Base-by-base conservation (phyloP, 2,113 vertebrate species). In the Morone saxatilis region DNA sequence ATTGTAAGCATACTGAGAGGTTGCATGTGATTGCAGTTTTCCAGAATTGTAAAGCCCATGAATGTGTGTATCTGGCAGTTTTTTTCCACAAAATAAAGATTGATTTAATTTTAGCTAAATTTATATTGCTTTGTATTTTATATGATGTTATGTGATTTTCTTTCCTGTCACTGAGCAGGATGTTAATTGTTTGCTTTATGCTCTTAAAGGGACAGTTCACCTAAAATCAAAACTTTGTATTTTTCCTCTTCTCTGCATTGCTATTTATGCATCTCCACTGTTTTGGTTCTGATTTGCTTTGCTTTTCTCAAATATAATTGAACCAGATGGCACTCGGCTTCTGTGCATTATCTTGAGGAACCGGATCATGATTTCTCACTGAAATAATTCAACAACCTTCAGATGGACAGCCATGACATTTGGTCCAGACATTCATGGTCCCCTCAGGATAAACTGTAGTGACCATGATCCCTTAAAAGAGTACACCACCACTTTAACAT, bases 1-100 rank as follows among this genome's bases (percentile, higher is more conserved):
- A 54, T 48, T 31, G 60, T 38, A 56, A 56, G 59, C 20, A 47
- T 60, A 20, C 6, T 51, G 54, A 53, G 51, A 79, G 71, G 50
- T 7, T 60, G 41, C 5, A 7, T 71, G n/a, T 66, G 61, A 45
- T 0, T 36, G 25, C 22, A n/a, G 12, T 45, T 69, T 40, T 48
- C 3, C 12, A 16, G 17, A 19, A 25, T 68, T 56, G 60, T n/a
- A 62, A 62, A 81, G n/a, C 16, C 0, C 12, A 61, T 14, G 22
- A 38, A 68, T 45, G 17, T 71, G 12, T 85, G 47, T 76, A 69
- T 86, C 31, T 70, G 31, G 31, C 45, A 59, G 7, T 50, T 70
- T 71, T 71, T 80, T 71, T 66, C 8, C n/a, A 47, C 41, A 82
- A 41, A 65, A 76, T 76, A 53, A 75, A 40, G 38, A 65, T 31